Base-by-base conservation (phyloP, 2,797 vertebrate species). In the Silurus aristotelis region DNA sequence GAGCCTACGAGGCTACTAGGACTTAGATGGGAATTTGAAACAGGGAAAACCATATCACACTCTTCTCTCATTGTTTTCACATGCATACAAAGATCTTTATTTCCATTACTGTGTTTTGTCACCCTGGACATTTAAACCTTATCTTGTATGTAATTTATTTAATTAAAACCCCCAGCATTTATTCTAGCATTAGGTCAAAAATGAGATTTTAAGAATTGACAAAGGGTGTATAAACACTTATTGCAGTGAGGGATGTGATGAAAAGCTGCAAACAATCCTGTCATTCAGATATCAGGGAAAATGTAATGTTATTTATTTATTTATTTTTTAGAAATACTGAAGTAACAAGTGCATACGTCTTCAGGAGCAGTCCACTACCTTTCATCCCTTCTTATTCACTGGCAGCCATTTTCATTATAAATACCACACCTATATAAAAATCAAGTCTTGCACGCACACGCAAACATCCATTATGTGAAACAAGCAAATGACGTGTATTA, bases 291-390 rank as follows among this genome's bases (percentile, higher is more conserved):
- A 91, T 92, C 90, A 92, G 90, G 91, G 91, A 93, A 90, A 78
- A 85, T 88, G 70, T 90, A 17, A 72, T 43, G 27, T 61, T 73
- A 71, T 61, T 75, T 75, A 60, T 83, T 52, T 75, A 67, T 86
- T 52, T 38, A 38, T 86, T 70, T 31, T 86, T 91, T 92, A 88
- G 90, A 71, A 56, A 84, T 63, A 58, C 60, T 86, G 87, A 91
- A 89, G 82, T 88, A 90, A 92, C 90, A 94, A 94, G 89, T 93
- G 94, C 94, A 95, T 94, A 93, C 93, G 70, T 86, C 84, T 90
- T 87, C 83, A 90, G 88, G 89, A 90, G 85, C 86, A 85, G 68
- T 83, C 46, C 55, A 82, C 68, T 52, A 60, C 84, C 64, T 72
- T 84, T 31, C 66, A 22, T 58, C 84, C 85, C 86, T 87, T 87